Base-by-base conservation (phyloP, 2,797 vertebrate species). In the Poecilia wingei region DNA sequence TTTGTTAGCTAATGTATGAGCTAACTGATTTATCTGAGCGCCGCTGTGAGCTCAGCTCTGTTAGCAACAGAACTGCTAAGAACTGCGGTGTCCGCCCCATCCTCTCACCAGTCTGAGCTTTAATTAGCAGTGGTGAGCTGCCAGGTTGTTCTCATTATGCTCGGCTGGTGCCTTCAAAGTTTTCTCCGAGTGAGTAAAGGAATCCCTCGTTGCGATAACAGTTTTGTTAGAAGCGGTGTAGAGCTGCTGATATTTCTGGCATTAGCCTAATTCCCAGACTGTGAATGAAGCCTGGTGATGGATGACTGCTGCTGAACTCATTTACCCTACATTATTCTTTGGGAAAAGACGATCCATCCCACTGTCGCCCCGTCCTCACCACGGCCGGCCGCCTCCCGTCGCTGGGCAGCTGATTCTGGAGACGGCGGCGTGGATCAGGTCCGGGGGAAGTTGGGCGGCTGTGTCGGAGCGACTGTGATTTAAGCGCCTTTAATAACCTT, bases 401-500 rank as follows among this genome's bases (percentile, higher is more conserved):
- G 81, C 84, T 4, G 28, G 72, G 74, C 76, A 25, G 51, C 80
- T n/a, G 75, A 74, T 70, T 86, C 33, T 0, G 28, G 47, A 57
- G 88, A 31, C 68, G 31, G 49, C n/a, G 79, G 83, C 86, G 72
- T 22, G 74, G 80, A 47, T 6, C 68, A 71, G 64, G 85, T 86
- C 89, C 81, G 84, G 85, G 84, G 83, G 76, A 84, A 83, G 87
- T 91, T 88, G 84, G 87, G 85, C 83, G 80, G 69, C 82, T 64
- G 86, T 76, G 85, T 91, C 89, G 82, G 84, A 69, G 84, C 66
- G 83, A 73, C 9, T 74, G 74, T 92, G 92, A 94, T 95, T 94
- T 96, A 93, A 91, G 91, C 87, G 74, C 87, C 92, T 95, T 95
- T 95, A 94, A 95, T 95, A 96, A 94, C 92, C 93, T 95, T 95